These are phyloP conservation scores for Adineta ricciae DNA, from an alignment of 2,888 invertebrate genomes.

Conservation along the genomic window DNA sequence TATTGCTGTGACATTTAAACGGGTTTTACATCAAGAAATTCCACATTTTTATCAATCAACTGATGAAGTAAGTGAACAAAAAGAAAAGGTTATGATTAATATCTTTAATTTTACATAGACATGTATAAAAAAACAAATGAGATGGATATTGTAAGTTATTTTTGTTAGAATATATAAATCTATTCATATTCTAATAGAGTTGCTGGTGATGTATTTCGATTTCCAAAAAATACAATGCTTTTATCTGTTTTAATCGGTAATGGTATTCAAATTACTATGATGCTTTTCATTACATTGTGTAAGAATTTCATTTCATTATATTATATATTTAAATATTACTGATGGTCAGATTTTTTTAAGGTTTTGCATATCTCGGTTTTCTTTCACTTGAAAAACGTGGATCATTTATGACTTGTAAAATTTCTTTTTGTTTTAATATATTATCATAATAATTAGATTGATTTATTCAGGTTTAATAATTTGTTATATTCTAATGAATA, in stretches of 20 bases:
- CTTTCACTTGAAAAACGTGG: constrained; percentile 95
- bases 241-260: constrained; percentile 89
- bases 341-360: no score
- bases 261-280: constrained; percentile 86
- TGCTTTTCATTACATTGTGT: constrained; percentile 77
- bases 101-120: constrained; percentile 49
- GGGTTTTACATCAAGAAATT: constrained; percentile 94
- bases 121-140: constrained; percentile 70
- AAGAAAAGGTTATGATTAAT: no score
- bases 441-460: no score
- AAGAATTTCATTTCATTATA: no score
- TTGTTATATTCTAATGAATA: constrained; percentile 83
- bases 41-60: constrained; percentile 84
- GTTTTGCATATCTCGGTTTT: constrained; percentile 94
- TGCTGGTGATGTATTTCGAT: constrained; percentile 59
- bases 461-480: constrained; percentile 60
- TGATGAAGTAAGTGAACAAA: constrained; percentile 51
- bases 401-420: constrained; percentile 90
- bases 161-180: no score
- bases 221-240: constrained; percentile 79
- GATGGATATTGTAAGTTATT: constrained; percentile 56
- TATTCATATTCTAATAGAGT: constrained; percentile 49
- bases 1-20: constrained; percentile 95
- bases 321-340: no score
- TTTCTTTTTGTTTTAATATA: no score